Evolutionary conservation across 2,888 invertebrate species (phyloP), one percentile per base, ranked within the genome.

Genomic region (Chaitophorus viminalis): DNA sequence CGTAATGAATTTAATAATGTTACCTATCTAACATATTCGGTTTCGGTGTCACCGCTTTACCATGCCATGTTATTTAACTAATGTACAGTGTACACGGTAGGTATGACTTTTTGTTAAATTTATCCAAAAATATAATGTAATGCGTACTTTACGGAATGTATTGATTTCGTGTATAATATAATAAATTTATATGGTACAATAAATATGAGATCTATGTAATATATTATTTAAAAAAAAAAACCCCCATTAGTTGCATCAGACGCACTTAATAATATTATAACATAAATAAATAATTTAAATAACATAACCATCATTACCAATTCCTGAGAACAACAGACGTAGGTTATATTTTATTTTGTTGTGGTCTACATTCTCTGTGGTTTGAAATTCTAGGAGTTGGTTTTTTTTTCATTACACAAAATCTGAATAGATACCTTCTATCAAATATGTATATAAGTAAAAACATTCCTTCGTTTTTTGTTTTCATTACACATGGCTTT

Each of bases 201-300:
- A 25, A 74, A 36, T 82, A 82, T 74, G 74, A n/a, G 54, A 74
- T 54, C 11, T 82, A 54, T 29, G 31, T 74, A 82, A 65, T 65
- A 39, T 60, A 18, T 21, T 75, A 31, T 25, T 14, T 29, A 18
- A 39, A 75, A 39, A 39, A 39, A 46, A 46, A 46, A 76, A 76
- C 75, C 46, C 65, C 25, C 65, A 46, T 76, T 76, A 25, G 4
- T 60, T 5, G 39, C 25, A 17, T 46, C 31, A 65, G 83, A 76
- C 65, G 65, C 75, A 84, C 25, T 84, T 46, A 8, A 75, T 65
- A 65, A 65, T 70, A n/a, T 68, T 68, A 70, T 83, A 75, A 60
- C 25, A 84, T 76, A 84, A 75, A 65, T 74, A 60, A 74, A 74
- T n/a, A n/a, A n/a, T n/a, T n/a, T n/a, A n/a, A n/a, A n/a, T 36